A percentile compares a stretch with the other conserved stretches of the same genome.
Conservation (phyloP, 2,113 vertebrate species). For the Agapornis roseicollis region DNA sequence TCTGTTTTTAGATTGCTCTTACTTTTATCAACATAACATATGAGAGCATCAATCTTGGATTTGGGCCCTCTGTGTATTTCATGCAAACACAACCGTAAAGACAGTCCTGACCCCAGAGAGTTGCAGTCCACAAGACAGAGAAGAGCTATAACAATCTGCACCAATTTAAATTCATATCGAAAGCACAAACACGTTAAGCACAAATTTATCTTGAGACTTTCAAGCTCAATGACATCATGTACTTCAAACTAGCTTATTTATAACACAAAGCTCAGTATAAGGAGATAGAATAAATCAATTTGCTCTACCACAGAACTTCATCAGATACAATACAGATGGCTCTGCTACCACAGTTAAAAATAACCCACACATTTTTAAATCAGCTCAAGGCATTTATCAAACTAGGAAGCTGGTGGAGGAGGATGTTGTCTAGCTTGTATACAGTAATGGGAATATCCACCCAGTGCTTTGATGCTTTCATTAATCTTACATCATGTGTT, state of each 20-base stretch:
- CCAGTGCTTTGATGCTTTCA: background rate
- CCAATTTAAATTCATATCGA: constrained; percentile 41
- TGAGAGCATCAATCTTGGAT: background rate
- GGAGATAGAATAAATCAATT: constrained; percentile 68
- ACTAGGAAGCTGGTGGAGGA: constrained; percentile 15
- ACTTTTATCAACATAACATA: background rate
- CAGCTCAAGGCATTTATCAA: constrained; percentile 58
- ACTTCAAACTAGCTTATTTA: constrained; percentile 62
- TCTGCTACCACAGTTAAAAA: constrained; percentile 58
- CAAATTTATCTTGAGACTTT: constrained; percentile 55
- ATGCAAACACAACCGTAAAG: background rate
- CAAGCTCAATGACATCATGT: constrained; percentile 62
- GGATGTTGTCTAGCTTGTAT: constrained; percentile 21
- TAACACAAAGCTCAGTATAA: constrained; percentile 61
- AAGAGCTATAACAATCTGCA: constrained; percentile 5
- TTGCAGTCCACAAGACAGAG: background rate
- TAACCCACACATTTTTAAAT: constrained; percentile 46
- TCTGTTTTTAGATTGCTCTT: background rate
- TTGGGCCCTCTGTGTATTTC: background rate
- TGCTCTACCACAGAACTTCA: constrained; percentile 61
- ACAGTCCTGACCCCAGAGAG: background rate
- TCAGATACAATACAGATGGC: constrained; percentile 70
- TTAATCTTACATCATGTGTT: background rate
- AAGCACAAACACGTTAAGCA: constrained; percentile 38
- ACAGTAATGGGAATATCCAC: constrained; percentile 10